Percentiles rank a stretch among this genome's conserved stretches.
Conservation (phyloP, 23 tunicate species). For the Styela plicata region DNA sequence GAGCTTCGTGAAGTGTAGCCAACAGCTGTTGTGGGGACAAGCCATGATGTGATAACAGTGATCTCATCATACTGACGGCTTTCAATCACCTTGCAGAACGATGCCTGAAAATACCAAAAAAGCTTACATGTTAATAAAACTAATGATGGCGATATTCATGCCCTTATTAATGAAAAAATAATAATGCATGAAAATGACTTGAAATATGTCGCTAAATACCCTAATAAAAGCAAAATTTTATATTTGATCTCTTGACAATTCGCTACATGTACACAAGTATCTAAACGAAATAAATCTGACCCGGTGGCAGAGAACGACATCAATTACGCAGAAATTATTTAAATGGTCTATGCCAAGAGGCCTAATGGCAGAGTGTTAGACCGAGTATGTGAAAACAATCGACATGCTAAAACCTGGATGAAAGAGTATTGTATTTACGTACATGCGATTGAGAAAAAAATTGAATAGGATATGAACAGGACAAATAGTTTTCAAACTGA, state of each 20-base stretch:
- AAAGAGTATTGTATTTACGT: too few species aligned
- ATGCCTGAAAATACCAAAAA: background rate
- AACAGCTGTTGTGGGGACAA: constrained; percentile 82
- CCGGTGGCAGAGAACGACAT: too few species aligned
- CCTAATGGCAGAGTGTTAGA: too few species aligned
- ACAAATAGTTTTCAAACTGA: background rate
- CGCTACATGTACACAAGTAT: background rate
- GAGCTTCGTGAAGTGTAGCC: constrained; percentile 32
- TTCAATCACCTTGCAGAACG: background rate
- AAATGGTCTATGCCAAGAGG: too few species aligned
- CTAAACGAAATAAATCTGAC: background rate
- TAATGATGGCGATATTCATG: background rate
- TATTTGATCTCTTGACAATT: background rate
- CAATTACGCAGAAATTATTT: too few species aligned
- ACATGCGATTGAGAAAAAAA: too few species aligned
- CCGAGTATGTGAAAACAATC: too few species aligned
- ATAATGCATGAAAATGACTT: background rate
- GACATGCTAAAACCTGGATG: too few species aligned
- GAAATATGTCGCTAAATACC: background rate
- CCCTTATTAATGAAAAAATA: background rate
- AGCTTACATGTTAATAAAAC: background rate
- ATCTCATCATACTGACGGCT: constrained; percentile 19
- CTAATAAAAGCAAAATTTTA: background rate
- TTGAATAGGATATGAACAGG: background rate
- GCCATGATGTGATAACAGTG: background rate